phyloP scores from a whole-genome alignment of 1,140 invertebrate species.

The Neodiprion virginianus region DNA sequence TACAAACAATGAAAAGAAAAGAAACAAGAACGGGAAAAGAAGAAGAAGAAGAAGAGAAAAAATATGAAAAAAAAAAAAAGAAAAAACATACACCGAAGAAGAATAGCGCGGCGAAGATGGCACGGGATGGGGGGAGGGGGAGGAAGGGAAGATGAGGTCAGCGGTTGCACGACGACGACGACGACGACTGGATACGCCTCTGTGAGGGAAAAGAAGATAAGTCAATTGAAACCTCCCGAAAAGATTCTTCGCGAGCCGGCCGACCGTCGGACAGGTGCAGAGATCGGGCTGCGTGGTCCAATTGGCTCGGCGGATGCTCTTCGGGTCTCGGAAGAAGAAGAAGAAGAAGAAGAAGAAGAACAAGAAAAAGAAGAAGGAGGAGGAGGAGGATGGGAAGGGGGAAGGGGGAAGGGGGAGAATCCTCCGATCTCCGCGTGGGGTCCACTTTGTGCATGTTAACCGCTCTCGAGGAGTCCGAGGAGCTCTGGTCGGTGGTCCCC shows the following conservation, averaged over 20 bases:
- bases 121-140: background rate
- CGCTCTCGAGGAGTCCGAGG: background rate
- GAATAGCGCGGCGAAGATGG: background rate
- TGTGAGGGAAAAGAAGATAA: background rate
- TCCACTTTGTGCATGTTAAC: slow-evolving; percentile 7
- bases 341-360: too few species aligned
- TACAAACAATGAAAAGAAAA: background rate
- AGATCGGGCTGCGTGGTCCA: background rate
- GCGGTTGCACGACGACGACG: background rate
- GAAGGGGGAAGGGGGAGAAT: background rate
- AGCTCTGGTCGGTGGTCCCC: background rate
- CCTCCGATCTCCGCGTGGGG: background rate
- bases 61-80: background rate
- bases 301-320: slow-evolving; percentile 1
- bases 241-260: background rate
- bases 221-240: slow-evolving; percentile 5
- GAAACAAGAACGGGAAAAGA: background rate
- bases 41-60: background rate
- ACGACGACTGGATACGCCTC: background rate
- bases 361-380: too few species aligned
- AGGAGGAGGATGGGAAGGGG: background rate
- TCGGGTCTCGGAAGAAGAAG: background rate
- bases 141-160: background rate
- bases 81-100: background rate
- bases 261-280: background rate